Base-by-base conservation (phyloP, 2,113 vertebrate genomes). In the Vombatus ursinus region DNA sequence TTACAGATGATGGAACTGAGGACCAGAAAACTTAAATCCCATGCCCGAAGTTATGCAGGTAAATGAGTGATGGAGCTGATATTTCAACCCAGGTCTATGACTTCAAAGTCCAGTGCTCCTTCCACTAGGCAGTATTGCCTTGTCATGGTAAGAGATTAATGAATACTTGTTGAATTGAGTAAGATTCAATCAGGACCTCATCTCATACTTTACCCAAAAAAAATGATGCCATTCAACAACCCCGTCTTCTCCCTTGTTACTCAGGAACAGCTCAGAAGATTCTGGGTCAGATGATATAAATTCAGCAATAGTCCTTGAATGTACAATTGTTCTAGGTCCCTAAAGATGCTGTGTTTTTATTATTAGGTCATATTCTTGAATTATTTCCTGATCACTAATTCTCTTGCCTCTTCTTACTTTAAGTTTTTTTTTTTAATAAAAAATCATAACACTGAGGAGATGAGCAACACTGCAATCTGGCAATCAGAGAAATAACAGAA, bases 401-500 rank as follows among this genome's bases (percentile, higher is more conserved):
- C 94, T 96, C 37, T 57, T 0, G 50, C 47, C 2, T 50, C 61
- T 77, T 96, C 23, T 61, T 77, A 16, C 12, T n/a, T 47, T 68
- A 94, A 49, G 48, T 92, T 92, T 93, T 53, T 11, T 53, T 94
- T 52, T 50, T 94, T 31, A 68, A 16, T 8, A 44, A 84, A 84
- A 84, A 51, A 84, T n/a, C 92, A 49, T 48, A 93, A 91, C 48
- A 90, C 90, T 51, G 11, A 91, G 51, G 57, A 92, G 84, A 93
- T 89, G 0, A 19, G n/a, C n/a, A 68, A 44, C 16, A 95, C 84
- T 50, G 48, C 92, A 51, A 26, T 23, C 25, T 26, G 37, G 22
- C 61, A n/a, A 51, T 93, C 49, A 53, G 8, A 90, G 90, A 90
- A 91, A 91, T 61, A 95, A 31, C 89, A 90, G 89, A 95, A n/a